A percentile compares a stretch with the other conserved stretches of the same genome.
These are phyloP conservation scores for Diplazon laetatorius DNA, from an alignment of 2,888 invertebrate species.

Conservation along the genomic window DNA sequence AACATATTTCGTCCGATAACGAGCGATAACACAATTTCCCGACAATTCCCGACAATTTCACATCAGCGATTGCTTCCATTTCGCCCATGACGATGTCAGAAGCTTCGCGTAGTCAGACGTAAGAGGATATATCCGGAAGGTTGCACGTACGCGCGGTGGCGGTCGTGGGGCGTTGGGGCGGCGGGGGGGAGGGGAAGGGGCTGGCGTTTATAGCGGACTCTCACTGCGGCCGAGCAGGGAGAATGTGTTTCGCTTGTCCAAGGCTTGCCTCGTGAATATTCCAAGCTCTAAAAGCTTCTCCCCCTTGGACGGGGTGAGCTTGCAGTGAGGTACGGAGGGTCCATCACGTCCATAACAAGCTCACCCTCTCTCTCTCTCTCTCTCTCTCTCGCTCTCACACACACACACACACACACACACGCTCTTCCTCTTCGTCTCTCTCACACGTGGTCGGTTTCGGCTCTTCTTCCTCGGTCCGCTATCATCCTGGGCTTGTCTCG, in stretches of 20 bases:
- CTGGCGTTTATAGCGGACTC: constrained; percentile 27
- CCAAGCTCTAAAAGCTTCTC: constrained; percentile 82
- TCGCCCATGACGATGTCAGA: constrained; percentile 40
- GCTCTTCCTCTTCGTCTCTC: constrained; percentile 43
- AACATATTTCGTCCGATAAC: not conserved
- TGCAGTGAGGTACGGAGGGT: constrained; percentile 79
- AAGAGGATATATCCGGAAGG: constrained; percentile 63
- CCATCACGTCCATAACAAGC: constrained; percentile 82
- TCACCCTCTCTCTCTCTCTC: constrained; percentile 67
- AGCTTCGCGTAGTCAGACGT: constrained; percentile 58
- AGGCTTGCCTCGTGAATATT: constrained; percentile 81
- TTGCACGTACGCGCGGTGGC: constrained; percentile 41
- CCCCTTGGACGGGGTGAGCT: constrained; percentile 66
- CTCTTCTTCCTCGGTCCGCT: constrained; percentile 51
- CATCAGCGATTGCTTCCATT: constrained; percentile 14
- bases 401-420: too few relatives aligned
- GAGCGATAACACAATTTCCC: not conserved
- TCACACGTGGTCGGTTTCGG: too few relatives aligned
- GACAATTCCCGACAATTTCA: too few relatives aligned
- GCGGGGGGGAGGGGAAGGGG: constrained; percentile 67
- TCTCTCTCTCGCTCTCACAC: constrained; percentile 40
- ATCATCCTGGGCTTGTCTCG: constrained; percentile 73
- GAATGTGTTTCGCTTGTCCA: constrained; percentile 79
- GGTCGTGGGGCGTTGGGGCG: constrained; percentile 13
- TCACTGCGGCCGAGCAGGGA: constrained; percentile 65